Evolutionary conservation across 1,140 invertebrate species (phyloP), one percentile per base, ranked within the genome.

Genomic region (Achatina immaculata): DNA sequence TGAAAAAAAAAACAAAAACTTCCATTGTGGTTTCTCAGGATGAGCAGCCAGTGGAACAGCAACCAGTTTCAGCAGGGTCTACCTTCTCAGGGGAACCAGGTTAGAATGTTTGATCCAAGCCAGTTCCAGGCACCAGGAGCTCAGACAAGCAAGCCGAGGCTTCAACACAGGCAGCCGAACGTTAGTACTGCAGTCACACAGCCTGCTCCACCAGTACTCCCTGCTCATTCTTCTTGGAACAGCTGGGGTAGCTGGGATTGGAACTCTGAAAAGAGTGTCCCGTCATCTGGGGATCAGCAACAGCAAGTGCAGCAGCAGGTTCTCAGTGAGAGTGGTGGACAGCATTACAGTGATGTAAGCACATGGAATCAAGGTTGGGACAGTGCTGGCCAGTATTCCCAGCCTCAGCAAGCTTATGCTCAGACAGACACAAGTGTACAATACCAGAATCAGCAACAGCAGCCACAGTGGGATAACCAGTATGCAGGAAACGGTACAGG

Each of bases 21-120:
- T n/a, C n/a, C n/a, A n/a, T n/a, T n/a, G 24, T 28, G 31, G 21
- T 45, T 51, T 42, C 48, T 58, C 43, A 48, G 69, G 51, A 76
- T 51, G 74, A 58, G 76, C n/a, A 78, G 65, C 38, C 28, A 73
- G 36, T 74, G 66, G 45, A 73, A 73, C 1, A 74, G 24, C 65
- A 4, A 24, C 43, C 38, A 14, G 21, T 51, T 80, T 55, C 65
- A 71, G 68, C 79, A 48, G 81, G 79, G 65, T 38, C 71, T 28
- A 68, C 42, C 55, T 43, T 36, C 55, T 43, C 80, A 72, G 28
- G 55, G 62, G 14, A 83, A 83, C 14, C 77, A 73, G n/a, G 83
- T 88, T 9, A 84, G 86, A 75, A 66, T 88, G n/a, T 88, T 87
- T 79, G 84, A 88, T 80, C 87, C 87, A 34, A 74, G 71, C 34